Evolutionary conservation across 1,140 invertebrate species (phyloP), one percentile per base, ranked within the genome.

Genomic region (Drosophila funebris): DNA sequence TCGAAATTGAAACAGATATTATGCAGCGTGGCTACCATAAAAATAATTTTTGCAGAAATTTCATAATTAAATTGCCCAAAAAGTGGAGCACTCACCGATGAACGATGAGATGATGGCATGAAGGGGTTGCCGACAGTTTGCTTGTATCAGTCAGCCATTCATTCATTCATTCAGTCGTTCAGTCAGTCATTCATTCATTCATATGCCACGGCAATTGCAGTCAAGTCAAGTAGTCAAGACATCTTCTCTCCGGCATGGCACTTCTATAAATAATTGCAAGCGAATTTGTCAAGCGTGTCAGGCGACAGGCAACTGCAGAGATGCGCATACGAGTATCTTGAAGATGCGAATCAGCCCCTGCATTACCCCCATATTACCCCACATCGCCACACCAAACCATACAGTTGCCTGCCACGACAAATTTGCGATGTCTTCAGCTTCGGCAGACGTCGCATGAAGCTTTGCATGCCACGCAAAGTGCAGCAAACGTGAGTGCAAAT

Each of bases 261-360:
- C 82, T 82, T 78, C 82, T 88, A 87, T 88, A 88, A 87, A 87
- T 87, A 87, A 87, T 87, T 87, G 83, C 82, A 88, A 70, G 82
- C 83, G 64, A 87, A 88, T 87, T 87, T 87, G 83, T 87, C 82
- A 87, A 82, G 78, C 82, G 75, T 82, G 70, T 73, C 81, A 87
- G 77, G 62, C 67, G 58, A 69, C 69, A 69, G 33, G 46, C 52
- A 63, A 75, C 48, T 48, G 73, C 29, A 68, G 48, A 52, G 36
- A 13, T 43, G 18, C 13, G 14, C 18, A 33, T 24, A 46, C 37
- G 9, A 54, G 60, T 73, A 74, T 82, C 69, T 77, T 67, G 48
- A 69, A 56, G 62, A 81, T 76, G 62, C 62, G n/a, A 3, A n/a
- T 0, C 11, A 13, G 2, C n/a, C n/a, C 33, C 11, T 11, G n/a